Base-by-base conservation (phyloP, 2,113 vertebrate genomes). In the Lamprotornis superbus region DNA sequence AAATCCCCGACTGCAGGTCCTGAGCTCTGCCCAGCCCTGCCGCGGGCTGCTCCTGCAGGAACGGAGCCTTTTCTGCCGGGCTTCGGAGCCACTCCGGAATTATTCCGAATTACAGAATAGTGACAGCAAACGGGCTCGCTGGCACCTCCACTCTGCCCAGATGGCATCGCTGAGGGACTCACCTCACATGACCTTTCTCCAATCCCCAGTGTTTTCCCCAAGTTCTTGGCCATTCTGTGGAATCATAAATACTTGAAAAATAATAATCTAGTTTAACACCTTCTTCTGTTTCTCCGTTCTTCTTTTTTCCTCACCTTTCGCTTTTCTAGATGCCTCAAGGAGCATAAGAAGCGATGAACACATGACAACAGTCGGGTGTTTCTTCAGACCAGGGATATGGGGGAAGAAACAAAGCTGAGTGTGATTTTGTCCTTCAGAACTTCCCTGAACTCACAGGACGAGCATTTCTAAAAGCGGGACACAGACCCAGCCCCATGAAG, bases 251-350 rank as follows among this genome's bases (percentile, higher is more conserved):
- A 57, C n/a, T 16, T 61, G 49, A 42, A 56, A n/a, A 85, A 50
- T 9, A 69, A 56, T 28, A 68, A 52, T 7, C 11, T 47, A 37
- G 15, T 68, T 79, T 46, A 37, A 65, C 23, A 35, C 7, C 2
- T 5, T 10, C 70, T 49, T 35, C 15, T n/a, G 13, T 22, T 57
- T 65, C 42, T 46, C 65, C 12, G 2, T 30, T 68, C 27, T n/a
- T 6, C 5, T 5, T 10, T 55, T 6, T 1, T 1, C 0, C 1
- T 7, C 12, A 11, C 6, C 7, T 46, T 82, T 67, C 50, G 10
- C 18, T 80, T 50, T 77, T 12, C 37, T 49, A 15, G 42, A 15
- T 18, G 59, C 35, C n/a, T 49, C 71, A 39, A 33, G 15, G 70
- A 53, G 17, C 1, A 6, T 4, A 20, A 84, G 68, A 70, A 69